Evolutionary conservation across 2,797 vertebrate species (phyloP), one percentile per base, ranked within the genome.

Genomic region (Myotis myotis): DNA sequence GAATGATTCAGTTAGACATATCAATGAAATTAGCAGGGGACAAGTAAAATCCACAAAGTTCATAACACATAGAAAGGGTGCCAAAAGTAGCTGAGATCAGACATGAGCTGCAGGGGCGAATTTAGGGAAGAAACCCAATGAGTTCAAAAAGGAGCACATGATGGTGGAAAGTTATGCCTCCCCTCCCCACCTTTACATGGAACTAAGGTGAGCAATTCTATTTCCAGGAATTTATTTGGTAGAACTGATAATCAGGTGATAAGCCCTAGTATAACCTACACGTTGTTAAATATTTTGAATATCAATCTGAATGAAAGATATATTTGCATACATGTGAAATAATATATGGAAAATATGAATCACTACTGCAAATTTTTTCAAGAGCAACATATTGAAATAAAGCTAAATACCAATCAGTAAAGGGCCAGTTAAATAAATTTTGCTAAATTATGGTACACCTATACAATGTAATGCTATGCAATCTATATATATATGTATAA

Each of bases 241-340:
- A 82, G 23, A 87, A 9, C 25, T 84, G 19, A 57, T 71, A 78
- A 79, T 74, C 64, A 51, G 22, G 68, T 20, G 22, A 81, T 80
- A 72, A 72, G 30, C 25, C 49, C 13, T 22, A 83, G 9, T 84
- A 89, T 81, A 53, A 17, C 22, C n/a, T 66, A 44, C 17, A 57
- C n/a, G 22, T 57, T 72, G 30, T 60, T 80, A 76, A 88, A 22
- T 87, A 47, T 85, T 93, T 93, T 93, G 28, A 85, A 89, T 66
- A 80, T 86, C 30, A 68, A 6, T 93, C 51, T 51, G 49, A 93
- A 81, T 22, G 20, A 15, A 60, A 86, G 15, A 30, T 36, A 47
- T 44, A 6, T 80, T 60, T 41, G 7, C 10, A 75, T 57, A 36
- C 28, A 68, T 41, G 3, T 64, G 17, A 87, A 85, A 41, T 49